phyloP scores from a whole-genome alignment of 1,140 invertebrate species.

The Cheumatopsyche charites region DNA sequence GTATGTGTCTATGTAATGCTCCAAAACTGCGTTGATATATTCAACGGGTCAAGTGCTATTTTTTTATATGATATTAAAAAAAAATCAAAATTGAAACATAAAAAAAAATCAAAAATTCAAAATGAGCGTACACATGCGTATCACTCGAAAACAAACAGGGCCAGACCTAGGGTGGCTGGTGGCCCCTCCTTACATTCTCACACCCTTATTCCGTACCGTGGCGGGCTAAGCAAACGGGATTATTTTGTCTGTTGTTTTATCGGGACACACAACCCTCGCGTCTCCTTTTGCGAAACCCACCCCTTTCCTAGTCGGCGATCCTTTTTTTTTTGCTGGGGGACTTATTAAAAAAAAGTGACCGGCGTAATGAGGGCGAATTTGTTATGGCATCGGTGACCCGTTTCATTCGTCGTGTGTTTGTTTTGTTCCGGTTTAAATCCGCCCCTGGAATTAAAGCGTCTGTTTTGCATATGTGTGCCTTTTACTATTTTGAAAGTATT shows the following conservation, averaged over 20 bases:
- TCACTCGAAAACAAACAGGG: too few relatives aligned
- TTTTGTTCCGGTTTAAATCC: conserved; percentile 33
- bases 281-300: background rate
- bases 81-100: too few relatives aligned
- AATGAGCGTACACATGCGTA: too few relatives aligned
- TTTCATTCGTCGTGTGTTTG: conserved; percentile 34
- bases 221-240: conserved; percentile 41
- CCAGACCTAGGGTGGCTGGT: background rate
- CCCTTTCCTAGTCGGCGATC: conserved; percentile 14
- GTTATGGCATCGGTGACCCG: conserved; percentile 41
- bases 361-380: conserved; percentile 46
- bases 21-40: too few relatives aligned
- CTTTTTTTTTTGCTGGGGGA: conserved; percentile 39
- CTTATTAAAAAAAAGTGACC: conserved; percentile 46
- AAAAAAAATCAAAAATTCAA: too few relatives aligned
- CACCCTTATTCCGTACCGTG: too few relatives aligned
- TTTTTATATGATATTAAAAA: too few relatives aligned
- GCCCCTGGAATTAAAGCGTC: conserved; percentile 29
- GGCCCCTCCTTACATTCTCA: background rate
- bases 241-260: conserved; percentile 48
- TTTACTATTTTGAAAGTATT: too few relatives aligned
- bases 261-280: conserved; percentile 21
- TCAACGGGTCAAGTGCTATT: too few relatives aligned
- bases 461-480: too few relatives aligned
- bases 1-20: too few relatives aligned